Evolutionary conservation across 1,140 invertebrate genomes (phyloP).

Genomic region (Pseudomyrmex pallidus): DNA sequence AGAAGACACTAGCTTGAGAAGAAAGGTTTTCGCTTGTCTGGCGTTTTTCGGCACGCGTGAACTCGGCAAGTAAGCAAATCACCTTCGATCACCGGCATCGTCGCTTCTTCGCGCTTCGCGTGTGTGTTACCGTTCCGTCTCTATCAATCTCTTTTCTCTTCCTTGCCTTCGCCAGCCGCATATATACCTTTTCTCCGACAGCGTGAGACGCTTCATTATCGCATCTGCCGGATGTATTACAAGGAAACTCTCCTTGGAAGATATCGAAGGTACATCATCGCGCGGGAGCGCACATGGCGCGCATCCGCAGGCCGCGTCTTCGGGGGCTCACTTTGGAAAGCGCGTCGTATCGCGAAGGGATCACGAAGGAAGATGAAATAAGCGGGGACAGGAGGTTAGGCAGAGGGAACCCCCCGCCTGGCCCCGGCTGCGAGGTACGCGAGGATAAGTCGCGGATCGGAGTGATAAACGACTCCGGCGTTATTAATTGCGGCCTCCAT

Average conservation of each 20-base stretch:
- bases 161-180: neutral
- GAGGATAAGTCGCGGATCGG: constrained; percentile 78
- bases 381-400: constrained; percentile 62
- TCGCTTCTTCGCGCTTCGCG: neutral
- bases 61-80: neutral
- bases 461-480: constrained; percentile 79
- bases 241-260: constrained; percentile 52
- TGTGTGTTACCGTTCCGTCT: neutral
- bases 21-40: constrained; percentile 1
- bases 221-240: constrained; percentile 55
- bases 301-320: neutral
- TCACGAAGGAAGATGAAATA: constrained; percentile 61
- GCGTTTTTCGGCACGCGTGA: neutral
- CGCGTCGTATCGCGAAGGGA: constrained; percentile 52
- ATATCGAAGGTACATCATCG: neutral
- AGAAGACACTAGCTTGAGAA: neutral
- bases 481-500: constrained; percentile 81
- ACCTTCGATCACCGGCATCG: constrained; percentile 11
- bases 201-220: constrained; percentile 29
- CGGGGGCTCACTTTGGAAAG: constrained; percentile 25
- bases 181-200: neutral
- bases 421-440: constrained; percentile 61
- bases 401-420: constrained; percentile 56
- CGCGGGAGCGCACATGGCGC: neutral
- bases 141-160: constrained; percentile 34